Evolutionary conservation across 2,888 invertebrate species (phyloP).

Genomic region (Chromoteleia sp.): DNA sequence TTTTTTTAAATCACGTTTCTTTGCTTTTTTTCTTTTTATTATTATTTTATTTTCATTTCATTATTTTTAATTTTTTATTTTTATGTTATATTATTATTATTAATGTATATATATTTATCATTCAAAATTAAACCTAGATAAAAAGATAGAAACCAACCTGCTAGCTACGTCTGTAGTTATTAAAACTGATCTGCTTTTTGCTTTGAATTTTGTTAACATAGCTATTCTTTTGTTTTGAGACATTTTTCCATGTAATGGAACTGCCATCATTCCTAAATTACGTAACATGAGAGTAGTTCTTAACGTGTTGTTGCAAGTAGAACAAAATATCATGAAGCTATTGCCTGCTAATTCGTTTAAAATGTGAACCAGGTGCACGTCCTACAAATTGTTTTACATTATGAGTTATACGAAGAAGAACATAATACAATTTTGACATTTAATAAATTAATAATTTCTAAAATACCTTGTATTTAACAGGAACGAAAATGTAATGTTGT

Average conservation of each 20-base stretch:
- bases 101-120: no score
- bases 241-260: constrained; percentile 99
- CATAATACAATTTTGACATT: constrained; percentile 28
- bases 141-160: constrained; percentile 87
- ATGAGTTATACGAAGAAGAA: neutral
- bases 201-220: constrained; percentile 97
- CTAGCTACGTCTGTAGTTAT: constrained; percentile 99
- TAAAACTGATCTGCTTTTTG: constrained; percentile 95
- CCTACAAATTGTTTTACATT: constrained; percentile 86
- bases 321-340: constrained; percentile 98
- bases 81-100: no score
- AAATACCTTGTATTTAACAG: constrained; percentile 95
- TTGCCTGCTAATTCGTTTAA: constrained; percentile 98
- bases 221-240: constrained; percentile 98
- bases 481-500: constrained; percentile 97
- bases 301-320: constrained; percentile 96
- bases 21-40: no score
- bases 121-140: no score
- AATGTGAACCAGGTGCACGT: constrained; percentile 97
- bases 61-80: no score
- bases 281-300: constrained; percentile 95
- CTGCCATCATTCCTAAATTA: constrained; percentile 95
- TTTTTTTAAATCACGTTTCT: no score
- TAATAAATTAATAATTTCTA: constrained; percentile 2
- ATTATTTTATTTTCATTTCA: no score